A percentile compares a stretch with the other conserved stretches of the same genome.
Evolutionary conservation across 2,888 invertebrate species (phyloP).

Genomic region (Luffia ferchaultella): DNA sequence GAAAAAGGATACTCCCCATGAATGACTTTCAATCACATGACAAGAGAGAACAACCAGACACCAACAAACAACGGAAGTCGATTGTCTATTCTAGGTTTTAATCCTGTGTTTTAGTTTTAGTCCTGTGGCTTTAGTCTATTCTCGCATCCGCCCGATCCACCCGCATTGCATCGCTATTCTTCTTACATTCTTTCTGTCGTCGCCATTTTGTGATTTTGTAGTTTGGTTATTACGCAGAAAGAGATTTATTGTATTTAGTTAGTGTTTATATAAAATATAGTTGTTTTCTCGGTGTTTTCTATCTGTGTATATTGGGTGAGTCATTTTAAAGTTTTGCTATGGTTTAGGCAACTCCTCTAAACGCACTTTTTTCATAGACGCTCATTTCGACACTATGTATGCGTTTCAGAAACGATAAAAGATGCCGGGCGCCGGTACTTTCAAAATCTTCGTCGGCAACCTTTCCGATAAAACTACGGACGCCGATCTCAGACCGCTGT

Average conservation of each 20-base stretch:
- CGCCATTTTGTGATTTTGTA: neutral
- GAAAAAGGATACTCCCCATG: too few species aligned
- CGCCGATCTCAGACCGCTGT: constrained; percentile 88
- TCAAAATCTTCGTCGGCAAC: constrained; percentile 98
- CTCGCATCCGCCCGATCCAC: too few species aligned
- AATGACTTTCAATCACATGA: too few species aligned
- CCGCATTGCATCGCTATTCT: too few species aligned
- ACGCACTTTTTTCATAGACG: constrained; percentile 21
- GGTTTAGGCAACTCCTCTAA: constrained; percentile 24
- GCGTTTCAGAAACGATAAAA: constrained; percentile 59
- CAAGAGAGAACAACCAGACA: too few species aligned
- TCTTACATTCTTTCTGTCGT: neutral
- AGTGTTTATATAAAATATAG: constrained; percentile 2
- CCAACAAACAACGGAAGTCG: too few species aligned
- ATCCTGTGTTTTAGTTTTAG: too few species aligned
- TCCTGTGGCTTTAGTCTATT: too few species aligned
- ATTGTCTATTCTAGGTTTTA: too few species aligned
- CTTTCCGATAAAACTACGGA: constrained; percentile 91
- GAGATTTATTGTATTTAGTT: neutral
- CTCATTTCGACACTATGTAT: constrained; percentile 61
- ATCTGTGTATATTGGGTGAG: constrained; percentile 29
- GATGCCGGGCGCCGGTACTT: constrained; percentile 94
- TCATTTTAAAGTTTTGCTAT: constrained; percentile 20
- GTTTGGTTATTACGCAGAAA: neutral
- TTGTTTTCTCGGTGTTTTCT: constrained; percentile 16